These are phyloP conservation scores for Amia ocellicauda DNA, from an alignment of 2,113 vertebrate species.

Conservation along the genomic window DNA sequence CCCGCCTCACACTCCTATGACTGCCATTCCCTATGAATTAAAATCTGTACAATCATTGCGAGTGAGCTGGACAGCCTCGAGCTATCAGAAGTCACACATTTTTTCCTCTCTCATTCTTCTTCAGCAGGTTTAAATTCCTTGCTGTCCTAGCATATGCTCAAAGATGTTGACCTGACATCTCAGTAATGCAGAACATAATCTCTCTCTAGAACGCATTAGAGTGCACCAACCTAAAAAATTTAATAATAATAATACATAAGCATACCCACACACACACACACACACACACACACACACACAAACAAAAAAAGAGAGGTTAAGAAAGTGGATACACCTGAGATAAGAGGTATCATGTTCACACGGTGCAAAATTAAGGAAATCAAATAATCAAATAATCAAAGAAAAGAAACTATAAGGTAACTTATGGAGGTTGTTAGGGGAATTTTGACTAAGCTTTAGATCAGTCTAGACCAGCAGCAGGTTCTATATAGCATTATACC, in stretches of 20 bases:
- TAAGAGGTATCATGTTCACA: no score
- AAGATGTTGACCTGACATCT: background rate
- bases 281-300: no score
- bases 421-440: no score
- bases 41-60: conserved; percentile 6
- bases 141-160: conserved; percentile 12
- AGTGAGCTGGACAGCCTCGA: background rate
- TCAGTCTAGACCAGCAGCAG: no score
- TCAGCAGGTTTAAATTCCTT: conserved; percentile 16
- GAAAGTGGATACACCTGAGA: background rate
- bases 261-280: no score
- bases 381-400: no score
- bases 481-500: no score
- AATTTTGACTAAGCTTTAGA: no score
- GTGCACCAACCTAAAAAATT: conserved; percentile 1
- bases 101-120: background rate
- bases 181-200: conserved; percentile 11
- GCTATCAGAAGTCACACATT: background rate
- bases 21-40: conserved; percentile 20
- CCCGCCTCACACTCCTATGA: background rate
- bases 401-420: no score
- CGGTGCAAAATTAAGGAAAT: no score
- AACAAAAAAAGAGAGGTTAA: background rate
- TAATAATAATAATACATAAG: no score
- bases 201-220: conserved; percentile 6